These are phyloP conservation scores for Propithecus coquereli DNA, from an alignment of 2,113 vertebrate species.

Conservation along the genomic window DNA sequence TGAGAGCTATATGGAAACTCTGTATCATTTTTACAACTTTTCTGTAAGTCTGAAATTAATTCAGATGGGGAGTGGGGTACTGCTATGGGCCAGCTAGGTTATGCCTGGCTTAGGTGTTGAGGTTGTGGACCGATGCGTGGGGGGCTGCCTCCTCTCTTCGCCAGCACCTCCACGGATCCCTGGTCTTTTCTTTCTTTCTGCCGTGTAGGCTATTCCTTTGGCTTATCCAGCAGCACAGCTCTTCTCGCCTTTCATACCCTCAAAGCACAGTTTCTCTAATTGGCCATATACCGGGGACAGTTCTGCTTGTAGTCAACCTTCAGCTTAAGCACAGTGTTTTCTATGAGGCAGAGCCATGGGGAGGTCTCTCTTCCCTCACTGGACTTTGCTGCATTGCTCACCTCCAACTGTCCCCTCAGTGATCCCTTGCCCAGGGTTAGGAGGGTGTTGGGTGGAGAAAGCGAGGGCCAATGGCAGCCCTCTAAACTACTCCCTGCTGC, in stretches of 20 bases:
- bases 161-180: too few relatives aligned
- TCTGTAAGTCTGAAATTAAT: neutral
- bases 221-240: too few relatives aligned
- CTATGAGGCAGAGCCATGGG: neutral
- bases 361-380: too few relatives aligned
- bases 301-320: neutral
- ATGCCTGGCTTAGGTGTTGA: too few relatives aligned
- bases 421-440: neutral
- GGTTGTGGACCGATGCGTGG: accelerated
- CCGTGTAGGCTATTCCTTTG: neutral
- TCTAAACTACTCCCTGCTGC: neutral
- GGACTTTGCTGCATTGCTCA: accelerated
- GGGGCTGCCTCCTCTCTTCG: neutral
- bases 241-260: neutral
- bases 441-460: too few relatives aligned
- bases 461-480: too few relatives aligned
- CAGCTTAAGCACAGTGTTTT: neutral
- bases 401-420: neutral
- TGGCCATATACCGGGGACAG: neutral
- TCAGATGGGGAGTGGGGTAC: neutral
- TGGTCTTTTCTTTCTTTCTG: too few relatives aligned
- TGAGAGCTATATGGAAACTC: neutral
- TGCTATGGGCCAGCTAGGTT: neutral
- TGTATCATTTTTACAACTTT: neutral
- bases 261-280: neutral